These are phyloP conservation scores for Loriculus beryllinus DNA, from an alignment of 2,797 vertebrate species.

Conservation along the genomic window DNA sequence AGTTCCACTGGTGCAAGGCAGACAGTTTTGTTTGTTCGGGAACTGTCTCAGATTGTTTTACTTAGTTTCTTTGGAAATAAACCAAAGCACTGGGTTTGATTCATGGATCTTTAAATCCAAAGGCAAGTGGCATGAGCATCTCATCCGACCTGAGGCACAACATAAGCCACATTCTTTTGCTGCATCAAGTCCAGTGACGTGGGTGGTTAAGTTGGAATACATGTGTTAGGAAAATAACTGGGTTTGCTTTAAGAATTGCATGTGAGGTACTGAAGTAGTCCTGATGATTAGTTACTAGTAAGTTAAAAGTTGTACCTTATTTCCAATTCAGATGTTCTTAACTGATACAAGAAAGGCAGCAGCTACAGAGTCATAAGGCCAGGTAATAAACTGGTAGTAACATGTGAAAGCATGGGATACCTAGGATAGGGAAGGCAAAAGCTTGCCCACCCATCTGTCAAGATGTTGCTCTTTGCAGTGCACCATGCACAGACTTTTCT, in stretches of 20 bases:
- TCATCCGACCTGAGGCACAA: neutral
- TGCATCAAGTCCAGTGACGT: neutral
- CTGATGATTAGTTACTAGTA: neutral
- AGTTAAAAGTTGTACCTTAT: neutral
- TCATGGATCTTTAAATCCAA: neutral
- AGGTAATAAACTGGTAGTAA: neutral
- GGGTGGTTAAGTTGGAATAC: neutral
- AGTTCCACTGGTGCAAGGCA: neutral
- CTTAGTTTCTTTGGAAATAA: conserved; percentile 4
- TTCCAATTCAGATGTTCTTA: neutral
- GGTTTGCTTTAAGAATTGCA: neutral
- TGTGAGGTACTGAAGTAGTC: neutral
- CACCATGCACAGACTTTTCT: neutral
- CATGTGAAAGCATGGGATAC: neutral
- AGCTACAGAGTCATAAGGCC: neutral
- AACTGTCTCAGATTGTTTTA: conserved; percentile 13
- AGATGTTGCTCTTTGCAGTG: neutral
- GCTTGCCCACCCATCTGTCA: neutral
- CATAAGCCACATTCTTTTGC: neutral
- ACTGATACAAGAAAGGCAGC: neutral
- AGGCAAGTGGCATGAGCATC: neutral
- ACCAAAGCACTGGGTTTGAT: neutral
- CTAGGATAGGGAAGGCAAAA: neutral
- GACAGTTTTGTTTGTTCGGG: neutral
- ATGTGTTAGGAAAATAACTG: neutral